These are phyloP conservation scores for Trichomycterus rosablanca DNA, from an alignment of 2,113 vertebrate genomes.

Conservation along the genomic window DNA sequence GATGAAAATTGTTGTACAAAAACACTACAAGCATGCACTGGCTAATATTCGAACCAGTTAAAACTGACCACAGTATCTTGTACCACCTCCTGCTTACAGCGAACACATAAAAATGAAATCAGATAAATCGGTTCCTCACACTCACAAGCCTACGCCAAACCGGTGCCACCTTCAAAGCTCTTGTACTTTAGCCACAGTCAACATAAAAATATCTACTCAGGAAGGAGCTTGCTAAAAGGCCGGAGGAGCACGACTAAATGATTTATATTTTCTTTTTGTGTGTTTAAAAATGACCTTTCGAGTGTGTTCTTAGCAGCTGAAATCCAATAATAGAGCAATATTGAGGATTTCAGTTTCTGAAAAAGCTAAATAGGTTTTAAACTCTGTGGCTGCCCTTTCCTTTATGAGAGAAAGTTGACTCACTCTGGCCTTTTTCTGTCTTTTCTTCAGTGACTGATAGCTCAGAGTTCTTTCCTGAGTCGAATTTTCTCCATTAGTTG, in stretches of 20 bases:
- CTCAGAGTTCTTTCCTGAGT: slow-evolving; percentile 43
- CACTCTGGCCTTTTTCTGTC: background rate
- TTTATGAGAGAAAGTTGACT: slow-evolving; percentile 15
- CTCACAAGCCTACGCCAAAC: background rate
- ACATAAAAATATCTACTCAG: slow-evolving; percentile 6
- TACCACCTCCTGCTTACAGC: no score
- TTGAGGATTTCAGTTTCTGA: slow-evolving; percentile 12
- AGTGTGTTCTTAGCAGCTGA: background rate
- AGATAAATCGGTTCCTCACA: no score
- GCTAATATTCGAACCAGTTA: no score
- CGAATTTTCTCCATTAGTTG: slow-evolving; percentile 44
- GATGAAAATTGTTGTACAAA: no score
- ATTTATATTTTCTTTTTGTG: background rate
- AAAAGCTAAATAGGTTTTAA: slow-evolving; percentile 8
- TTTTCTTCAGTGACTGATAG: slow-evolving; percentile 32
- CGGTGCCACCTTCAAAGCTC: slow-evolving; percentile 10
- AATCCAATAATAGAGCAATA: slow-evolving; percentile 31
- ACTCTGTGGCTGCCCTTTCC: background rate
- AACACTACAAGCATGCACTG: no score
- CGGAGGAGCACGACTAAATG: background rate
- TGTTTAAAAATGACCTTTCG: slow-evolving; percentile 14
- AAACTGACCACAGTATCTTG: no score
- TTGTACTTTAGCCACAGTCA: slow-evolving; percentile 27
- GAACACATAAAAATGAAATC: no score
- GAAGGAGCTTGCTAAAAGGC: slow-evolving; percentile 11